Evolutionary conservation across 2,888 invertebrate genomes (phyloP), one percentile per base, ranked within the genome.

Genomic region (Petrolisthes manimaculis): DNA sequence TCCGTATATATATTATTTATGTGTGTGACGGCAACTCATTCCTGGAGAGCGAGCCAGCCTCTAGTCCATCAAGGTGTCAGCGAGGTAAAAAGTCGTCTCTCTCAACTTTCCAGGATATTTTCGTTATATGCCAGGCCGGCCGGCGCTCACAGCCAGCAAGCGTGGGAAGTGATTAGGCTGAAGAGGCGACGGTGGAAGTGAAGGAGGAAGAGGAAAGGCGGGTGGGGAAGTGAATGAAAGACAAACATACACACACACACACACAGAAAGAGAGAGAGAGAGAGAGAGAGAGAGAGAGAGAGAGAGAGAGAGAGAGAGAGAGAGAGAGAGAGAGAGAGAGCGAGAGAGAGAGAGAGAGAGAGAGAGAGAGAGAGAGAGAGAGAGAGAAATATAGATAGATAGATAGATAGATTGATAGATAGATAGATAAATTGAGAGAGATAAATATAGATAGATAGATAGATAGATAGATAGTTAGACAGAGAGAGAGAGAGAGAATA

Each of bases 41-140:
- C 71, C 71, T 71, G 18, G n/a, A 12, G 18, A 71, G 12, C 71
- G n/a, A 12, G 18, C 6, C 61, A 61, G 8, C 6, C 61, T 14
- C 71, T n/a, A 71, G 71, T 71, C 71, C 71, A 71, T 71, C 71
- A 71, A 71, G 71, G 71, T 71, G 71, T 71, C 71, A 71, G 71
- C 9, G 5, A n/a, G 71, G 71, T 14, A 71, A 71, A 71, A 71
- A 71, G 71, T 71, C 71, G 71, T n/a, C 71, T 71, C n/a, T n/a
- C 71, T 71, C 71, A 71, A 71, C 71, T 71, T 71, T 71, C 71
- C 18, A n/a, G 71, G n/a, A 18, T 12, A 12, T 71, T 71, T 71
- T 71, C 71, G 71, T 71, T 71, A 71, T 71, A 71, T 71, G 71
- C 71, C 71, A 71, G 71, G 71, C 18, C 5, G 18, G 71, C 5